Evolutionary conservation across 2,797 vertebrate species (phyloP).

Genomic region (Limosa lapponica): DNA sequence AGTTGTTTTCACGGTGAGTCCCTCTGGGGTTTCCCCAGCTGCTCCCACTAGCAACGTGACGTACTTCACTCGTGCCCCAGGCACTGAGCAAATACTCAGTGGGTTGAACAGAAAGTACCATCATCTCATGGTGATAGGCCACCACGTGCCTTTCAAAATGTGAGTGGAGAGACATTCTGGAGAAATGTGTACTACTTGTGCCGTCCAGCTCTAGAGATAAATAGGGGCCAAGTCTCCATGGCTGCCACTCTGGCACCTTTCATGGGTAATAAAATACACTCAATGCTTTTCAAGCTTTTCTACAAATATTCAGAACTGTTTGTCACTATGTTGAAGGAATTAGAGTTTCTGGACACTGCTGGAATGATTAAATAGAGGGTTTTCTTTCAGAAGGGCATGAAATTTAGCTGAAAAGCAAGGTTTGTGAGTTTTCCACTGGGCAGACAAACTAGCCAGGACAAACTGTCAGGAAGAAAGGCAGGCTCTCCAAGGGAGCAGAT

Average conservation of each 20-base stretch:
- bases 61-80: not conserved
- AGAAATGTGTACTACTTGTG: not conserved
- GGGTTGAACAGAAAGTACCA: not conserved
- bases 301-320: constrained; percentile 54
- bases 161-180: not conserved
- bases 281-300: constrained; percentile 44
- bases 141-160: not conserved
- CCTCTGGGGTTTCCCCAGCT: not conserved
- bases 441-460: not conserved
- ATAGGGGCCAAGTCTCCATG: constrained; percentile 23
- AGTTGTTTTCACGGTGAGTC: not conserved
- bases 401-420: constrained; percentile 25
- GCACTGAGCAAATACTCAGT: not conserved
- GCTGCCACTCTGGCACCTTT: constrained; percentile 42
- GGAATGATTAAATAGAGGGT: constrained; percentile 23
- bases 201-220: constrained; percentile 4
- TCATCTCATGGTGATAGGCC: not conserved
- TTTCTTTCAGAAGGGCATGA: constrained; percentile 35
- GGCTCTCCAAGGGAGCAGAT: not conserved
- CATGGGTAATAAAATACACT: constrained; percentile 25
- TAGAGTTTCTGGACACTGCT: not conserved
- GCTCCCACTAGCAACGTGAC: not conserved
- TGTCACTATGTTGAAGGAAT: constrained; percentile 46
- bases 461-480: not conserved
- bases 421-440: not conserved